Base-by-base conservation (phyloP, 2,888 invertebrate species). In the Trissonchulus sp. region DNA sequence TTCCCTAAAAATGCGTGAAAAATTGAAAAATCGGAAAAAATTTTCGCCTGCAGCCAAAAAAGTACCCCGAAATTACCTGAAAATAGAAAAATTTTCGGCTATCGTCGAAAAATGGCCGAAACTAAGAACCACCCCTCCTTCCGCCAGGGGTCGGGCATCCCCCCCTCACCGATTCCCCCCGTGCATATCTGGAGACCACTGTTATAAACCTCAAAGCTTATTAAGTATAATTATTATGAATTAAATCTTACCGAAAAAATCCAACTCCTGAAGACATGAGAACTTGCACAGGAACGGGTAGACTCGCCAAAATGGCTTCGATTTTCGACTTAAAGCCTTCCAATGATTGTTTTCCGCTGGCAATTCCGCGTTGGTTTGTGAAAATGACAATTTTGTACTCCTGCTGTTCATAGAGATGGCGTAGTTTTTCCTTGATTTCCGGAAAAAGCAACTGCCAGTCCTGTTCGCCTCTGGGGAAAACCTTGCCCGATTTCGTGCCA, bases 341-440 rank as follows among this genome's bases (percentile, higher is more conserved):
- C 28, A 77, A 36, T 33, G 36, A 68, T 28, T 28, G 75, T 87
- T 88, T 72, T 63, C 78, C 77, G 30, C 36, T 77, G 0, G 89
- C 89, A 74, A 93, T 89, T 8, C 91, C 90, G 1, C 89, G 91
- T 88, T 97, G 97, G 87, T 98, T 98, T 28, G 95, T 94, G 80
- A 98, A 90, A 80, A 98, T 90, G 0, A 95, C 92, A 80, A 98
- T 88, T 88, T 94, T 95, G 82, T 89, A 93, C 1, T 90, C 90
- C 48, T 48, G 8, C 8, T 48, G 8, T 23, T 48, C 48, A 23
- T 48, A 48, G 8, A 48, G 48, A 15, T 48, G 8, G 8, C 48
- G 48, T 15, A 96, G 84, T 84, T 92, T 91, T 75, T 87, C 85
- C 3, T 78, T 77, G 48, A 93, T 89, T 82, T 90, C 88, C 0